phyloP scores from a whole-genome alignment of 92 coral and sea anemone species.

The Zoanthus gigantus region DNA sequence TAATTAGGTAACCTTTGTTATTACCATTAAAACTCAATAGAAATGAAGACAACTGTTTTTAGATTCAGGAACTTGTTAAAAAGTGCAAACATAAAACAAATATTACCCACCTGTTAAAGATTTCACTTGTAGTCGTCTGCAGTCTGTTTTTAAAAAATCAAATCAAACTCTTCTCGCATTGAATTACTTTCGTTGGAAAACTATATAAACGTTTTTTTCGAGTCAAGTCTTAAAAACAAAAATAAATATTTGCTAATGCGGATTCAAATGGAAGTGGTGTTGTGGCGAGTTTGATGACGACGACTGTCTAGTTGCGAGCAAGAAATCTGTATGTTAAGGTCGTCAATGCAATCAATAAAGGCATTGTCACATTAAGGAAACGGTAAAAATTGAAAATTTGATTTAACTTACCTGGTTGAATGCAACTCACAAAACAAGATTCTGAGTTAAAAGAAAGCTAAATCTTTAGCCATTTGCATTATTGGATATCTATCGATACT shows the following conservation, averaged over 20 bases:
- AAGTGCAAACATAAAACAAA: not conserved
- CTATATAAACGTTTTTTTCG: not conserved
- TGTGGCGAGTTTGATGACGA: not conserved
- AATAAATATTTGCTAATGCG: not conserved
- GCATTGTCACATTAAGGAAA: not conserved
- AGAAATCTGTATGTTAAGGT: not conserved
- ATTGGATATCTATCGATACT: not conserved
- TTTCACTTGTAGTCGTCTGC: not conserved
- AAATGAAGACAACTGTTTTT: not conserved
- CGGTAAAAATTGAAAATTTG: not conserved
- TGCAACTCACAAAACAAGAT: not conserved
- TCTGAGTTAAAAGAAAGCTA: not conserved
- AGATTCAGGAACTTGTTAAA: not conserved
- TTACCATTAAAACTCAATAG: not conserved
- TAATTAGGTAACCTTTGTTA: not conserved
- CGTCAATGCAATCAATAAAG: not conserved
- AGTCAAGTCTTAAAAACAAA: not conserved
- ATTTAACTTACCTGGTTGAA: not conserved
- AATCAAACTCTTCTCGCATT: not conserved
- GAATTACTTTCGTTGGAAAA: not conserved
- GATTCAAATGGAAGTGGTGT: not conserved
- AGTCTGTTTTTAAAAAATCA: constrained; percentile 1
- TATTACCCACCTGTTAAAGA: not conserved
- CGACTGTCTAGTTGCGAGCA: not conserved
- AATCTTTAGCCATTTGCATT: not conserved